phyloP scores from a whole-genome alignment of 2,113 vertebrate genomes.

The Ahaetulla prasina region DNA sequence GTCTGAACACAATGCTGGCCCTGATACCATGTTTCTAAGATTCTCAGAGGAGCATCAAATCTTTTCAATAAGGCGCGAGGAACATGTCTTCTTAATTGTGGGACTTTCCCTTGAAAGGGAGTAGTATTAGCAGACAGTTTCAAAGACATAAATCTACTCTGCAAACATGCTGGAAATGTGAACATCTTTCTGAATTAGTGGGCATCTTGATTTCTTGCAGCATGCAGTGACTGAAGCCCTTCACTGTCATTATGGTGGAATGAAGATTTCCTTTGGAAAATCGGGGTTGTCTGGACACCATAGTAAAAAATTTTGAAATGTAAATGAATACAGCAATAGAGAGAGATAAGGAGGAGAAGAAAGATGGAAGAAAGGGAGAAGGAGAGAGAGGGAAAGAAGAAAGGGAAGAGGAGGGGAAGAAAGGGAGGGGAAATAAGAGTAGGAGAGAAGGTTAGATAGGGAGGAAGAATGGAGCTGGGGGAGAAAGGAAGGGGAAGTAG shows the following conservation, averaged over 20 bases:
- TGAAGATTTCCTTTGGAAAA: neutral
- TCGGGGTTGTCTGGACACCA: too few relatives aligned
- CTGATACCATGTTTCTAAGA: neutral
- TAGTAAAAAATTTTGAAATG: too few relatives aligned
- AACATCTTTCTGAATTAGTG: neutral
- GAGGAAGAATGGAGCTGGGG: too few relatives aligned
- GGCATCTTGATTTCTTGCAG: neutral
- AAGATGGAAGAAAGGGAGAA: too few relatives aligned
- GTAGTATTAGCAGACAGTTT: neutral
- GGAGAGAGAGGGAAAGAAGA: too few relatives aligned
- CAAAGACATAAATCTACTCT: neutral
- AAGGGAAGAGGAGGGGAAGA: too few relatives aligned
- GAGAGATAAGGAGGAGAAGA: too few relatives aligned
- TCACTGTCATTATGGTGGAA: neutral
- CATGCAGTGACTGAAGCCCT: neutral
- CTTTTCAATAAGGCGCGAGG: neutral
- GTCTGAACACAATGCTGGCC: neutral
- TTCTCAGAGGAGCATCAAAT: neutral
- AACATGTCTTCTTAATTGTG: neutral
- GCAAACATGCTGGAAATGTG: neutral
- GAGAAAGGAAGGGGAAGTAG: too few relatives aligned
- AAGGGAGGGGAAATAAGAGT: too few relatives aligned
- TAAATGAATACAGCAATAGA: too few relatives aligned
- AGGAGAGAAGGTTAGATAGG: too few relatives aligned
- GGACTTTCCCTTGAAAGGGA: neutral